Evolutionary conservation across 2,888 invertebrate genomes (phyloP).

Genomic region (Argyresthia goedartella): DNA sequence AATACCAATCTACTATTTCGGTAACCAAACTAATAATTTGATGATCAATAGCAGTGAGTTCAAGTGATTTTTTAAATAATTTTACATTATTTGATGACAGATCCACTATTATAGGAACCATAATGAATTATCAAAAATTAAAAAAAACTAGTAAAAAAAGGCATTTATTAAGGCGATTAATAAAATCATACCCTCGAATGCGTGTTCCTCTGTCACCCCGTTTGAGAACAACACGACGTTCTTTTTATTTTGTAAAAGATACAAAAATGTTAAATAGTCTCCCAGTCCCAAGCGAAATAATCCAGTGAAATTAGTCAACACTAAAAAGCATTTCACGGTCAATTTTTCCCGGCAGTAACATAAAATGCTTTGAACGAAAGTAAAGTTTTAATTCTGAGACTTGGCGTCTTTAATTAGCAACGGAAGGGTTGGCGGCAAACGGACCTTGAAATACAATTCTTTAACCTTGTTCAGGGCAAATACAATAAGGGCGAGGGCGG

Average conservation of each 20-base stretch:
- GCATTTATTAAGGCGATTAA: too few relatives aligned
- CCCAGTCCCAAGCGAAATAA: neutral
- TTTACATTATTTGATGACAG: too few relatives aligned
- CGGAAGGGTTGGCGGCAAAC: slow-evolving; percentile 52
- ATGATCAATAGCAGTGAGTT: too few relatives aligned
- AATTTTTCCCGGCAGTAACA: slow-evolving; percentile 36
- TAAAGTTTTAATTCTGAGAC: slow-evolving; percentile 48
- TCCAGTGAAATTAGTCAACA: neutral
- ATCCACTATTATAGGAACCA: too few relatives aligned
- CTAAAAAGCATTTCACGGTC: slow-evolving; percentile 40
- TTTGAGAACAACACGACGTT: too few relatives aligned
- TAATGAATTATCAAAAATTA: too few relatives aligned
- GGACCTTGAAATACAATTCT: slow-evolving; percentile 42
- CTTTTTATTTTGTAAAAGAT: too few relatives aligned
- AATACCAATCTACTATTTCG: too few relatives aligned
- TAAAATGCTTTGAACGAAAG: slow-evolving; percentile 41
- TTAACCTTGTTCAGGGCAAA: slow-evolving; percentile 25
- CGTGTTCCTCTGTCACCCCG: neutral
- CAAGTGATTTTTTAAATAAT: too few relatives aligned
- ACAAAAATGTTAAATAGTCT: neutral
- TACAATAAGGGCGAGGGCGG: slow-evolving; percentile 26
- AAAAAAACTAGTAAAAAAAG: too few relatives aligned
- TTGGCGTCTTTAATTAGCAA: slow-evolving; percentile 38
- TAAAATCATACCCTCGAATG: too few relatives aligned
- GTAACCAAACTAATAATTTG: too few relatives aligned